phyloP scores from a whole-genome alignment of 2,113 vertebrate genomes.

The Cyphomyrus discorhynchus region DNA sequence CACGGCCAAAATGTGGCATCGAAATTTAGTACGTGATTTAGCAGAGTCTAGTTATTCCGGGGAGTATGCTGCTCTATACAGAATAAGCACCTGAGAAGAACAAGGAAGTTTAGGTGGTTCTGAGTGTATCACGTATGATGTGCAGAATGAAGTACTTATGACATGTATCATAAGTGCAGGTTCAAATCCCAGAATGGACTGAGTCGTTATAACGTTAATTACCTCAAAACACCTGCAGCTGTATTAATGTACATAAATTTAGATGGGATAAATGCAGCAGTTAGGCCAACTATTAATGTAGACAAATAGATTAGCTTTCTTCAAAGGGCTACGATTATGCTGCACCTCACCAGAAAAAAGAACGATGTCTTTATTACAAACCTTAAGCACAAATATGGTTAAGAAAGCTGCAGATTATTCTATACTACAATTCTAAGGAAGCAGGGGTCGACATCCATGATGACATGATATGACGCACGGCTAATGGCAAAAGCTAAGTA shows the following conservation, averaged over 20 bases:
- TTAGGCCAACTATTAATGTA: background rate
- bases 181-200: background rate
- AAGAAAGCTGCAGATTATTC: background rate
- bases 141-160: background rate
- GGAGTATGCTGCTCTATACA: background rate
- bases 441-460: background rate
- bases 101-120: background rate
- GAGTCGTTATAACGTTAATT: background rate
- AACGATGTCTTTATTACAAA: background rate
- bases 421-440: background rate
- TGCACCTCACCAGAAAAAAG: background rate
- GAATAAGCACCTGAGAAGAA: background rate
- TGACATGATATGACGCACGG: background rate
- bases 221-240: background rate
- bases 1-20: background rate
- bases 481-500: background rate
- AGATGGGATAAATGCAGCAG: background rate
- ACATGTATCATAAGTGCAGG: background rate
- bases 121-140: background rate
- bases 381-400: background rate
- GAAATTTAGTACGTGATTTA: background rate
- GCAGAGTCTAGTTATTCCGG: background rate
- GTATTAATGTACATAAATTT: background rate
- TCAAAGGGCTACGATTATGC: background rate
- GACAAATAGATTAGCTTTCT: background rate